Base-by-base conservation (phyloP, 2,113 vertebrate genomes). In the Axis porcinus region DNA sequence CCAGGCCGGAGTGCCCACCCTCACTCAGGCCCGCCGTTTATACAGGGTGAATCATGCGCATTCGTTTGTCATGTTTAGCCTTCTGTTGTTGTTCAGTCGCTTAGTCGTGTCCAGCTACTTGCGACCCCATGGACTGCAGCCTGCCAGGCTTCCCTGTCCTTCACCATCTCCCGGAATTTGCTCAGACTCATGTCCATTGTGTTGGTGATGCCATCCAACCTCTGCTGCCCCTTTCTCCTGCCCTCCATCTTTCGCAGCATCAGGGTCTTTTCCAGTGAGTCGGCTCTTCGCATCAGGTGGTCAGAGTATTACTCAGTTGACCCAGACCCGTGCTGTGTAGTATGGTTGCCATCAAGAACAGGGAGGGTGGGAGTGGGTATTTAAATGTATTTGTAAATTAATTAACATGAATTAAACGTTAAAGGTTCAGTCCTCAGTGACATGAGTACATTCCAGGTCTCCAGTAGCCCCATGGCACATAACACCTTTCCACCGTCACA, bases 301-400 rank as follows among this genome's bases (percentile, higher is more conserved):
- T 43, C 70, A 76, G 7, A 76, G 70, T 76, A 43, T 43, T 89
- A n/a, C n/a, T 60, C n/a, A 58, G 28, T 76, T 60, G 60, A 54
- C 83, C 27, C 27, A 25, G 62, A 84, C 6, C 11, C 45, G 43
- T 83, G 52, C 78, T 89, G 12, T 62, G 16, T 5, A 43, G 1
- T 43, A 9, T 74, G 28, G 74, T 91, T 93, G 2, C 50, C 7
- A n/a, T 60, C 52, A 93, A 82, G 76, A 81, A 45, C 6, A 88
- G 43, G 88, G 70, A 43, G 25, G 40, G 40, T 76, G 40, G 16
- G n/a, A 40, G 19, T 25, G 45, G 4, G 21, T 91, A n/a, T 70
- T 94, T 89, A 55, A 88, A 83, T 92, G 64, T 84, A 43, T 58
- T 23, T 91, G 52, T 88, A 16, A 76, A 13, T 94, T 94, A 57